These are phyloP conservation scores for Muscidifurax raptorellus DNA, from an alignment of 1,140 invertebrate species.

Conservation along the genomic window DNA sequence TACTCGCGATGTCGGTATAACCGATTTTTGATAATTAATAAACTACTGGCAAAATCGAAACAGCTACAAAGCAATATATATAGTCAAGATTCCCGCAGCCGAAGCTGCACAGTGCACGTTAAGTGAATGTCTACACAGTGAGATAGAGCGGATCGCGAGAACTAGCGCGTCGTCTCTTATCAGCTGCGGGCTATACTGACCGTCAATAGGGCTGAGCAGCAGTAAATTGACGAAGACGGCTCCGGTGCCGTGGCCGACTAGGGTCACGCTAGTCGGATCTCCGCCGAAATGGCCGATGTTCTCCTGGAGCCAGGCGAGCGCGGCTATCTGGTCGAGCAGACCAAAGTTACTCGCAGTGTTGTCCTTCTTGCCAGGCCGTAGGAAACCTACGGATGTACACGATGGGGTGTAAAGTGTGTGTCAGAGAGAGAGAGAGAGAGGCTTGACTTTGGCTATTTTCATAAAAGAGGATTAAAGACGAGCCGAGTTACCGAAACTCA, in stretches of 20 bases:
- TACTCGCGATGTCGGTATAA: background rate
- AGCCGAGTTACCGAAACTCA: no score
- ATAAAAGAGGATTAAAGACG: no score
- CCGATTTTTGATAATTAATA: background rate
- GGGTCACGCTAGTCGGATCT: conserved; percentile 87
- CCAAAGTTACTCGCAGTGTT: conserved; percentile 90
- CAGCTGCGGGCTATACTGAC: conserved; percentile 7
- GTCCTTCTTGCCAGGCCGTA: conserved; percentile 84
- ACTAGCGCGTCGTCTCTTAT: background rate
- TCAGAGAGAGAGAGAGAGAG: no score
- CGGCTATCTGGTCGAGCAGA: conserved; percentile 90
- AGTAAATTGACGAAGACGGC: conserved; percentile 93
- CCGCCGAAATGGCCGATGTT: conserved; percentile 92
- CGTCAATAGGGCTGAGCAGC: conserved; percentile 87
- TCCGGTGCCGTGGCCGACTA: conserved; percentile 96
- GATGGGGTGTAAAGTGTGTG: background rate
- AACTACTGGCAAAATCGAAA: background rate
- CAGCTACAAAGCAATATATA: background rate
- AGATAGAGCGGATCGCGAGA: background rate
- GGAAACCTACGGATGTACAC: conserved; percentile 80
- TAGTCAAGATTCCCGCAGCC: background rate
- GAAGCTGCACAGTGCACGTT: background rate
- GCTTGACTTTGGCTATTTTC: no score
- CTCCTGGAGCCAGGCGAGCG: conserved; percentile 90
- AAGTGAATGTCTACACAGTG: background rate